phyloP scores from a whole-genome alignment of 2,797 vertebrate genomes.

The Pangasius krempfi region DNA sequence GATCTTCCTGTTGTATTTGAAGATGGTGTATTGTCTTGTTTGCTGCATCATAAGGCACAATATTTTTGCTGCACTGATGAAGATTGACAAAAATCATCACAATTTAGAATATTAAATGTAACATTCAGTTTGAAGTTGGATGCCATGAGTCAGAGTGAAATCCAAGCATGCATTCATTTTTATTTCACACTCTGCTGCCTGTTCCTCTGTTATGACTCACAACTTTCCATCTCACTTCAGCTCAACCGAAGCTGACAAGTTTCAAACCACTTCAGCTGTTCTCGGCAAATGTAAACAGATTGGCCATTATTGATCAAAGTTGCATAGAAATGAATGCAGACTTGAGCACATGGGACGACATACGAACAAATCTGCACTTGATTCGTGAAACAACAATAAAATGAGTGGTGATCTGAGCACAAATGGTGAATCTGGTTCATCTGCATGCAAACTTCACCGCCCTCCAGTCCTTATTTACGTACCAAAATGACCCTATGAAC shows the following conservation, averaged over 20 bases:
- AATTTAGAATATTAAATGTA: not conserved
- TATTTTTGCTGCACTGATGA: not conserved
- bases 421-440: not conserved
- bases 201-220: slow-evolving; percentile 72
- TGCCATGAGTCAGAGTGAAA: not conserved
- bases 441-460: not conserved
- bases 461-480: not conserved
- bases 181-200: slow-evolving; percentile 76
- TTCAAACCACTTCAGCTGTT: slow-evolving; percentile 71
- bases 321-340: slow-evolving; percentile 63
- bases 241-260: slow-evolving; percentile 75
- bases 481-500: not conserved
- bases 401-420: not conserved
- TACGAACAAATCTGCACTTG: not conserved
- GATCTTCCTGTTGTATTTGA: slow-evolving; percentile 12
- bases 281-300: slow-evolving; percentile 57
- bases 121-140: not conserved
- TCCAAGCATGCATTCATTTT: slow-evolving; percentile 62
- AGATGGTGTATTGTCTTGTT: slow-evolving; percentile 3
- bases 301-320: slow-evolving; percentile 53
- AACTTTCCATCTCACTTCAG: slow-evolving; percentile 73
- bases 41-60: not conserved
- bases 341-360: not conserved
- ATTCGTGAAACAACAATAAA: not conserved
- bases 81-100: slow-evolving; percentile 1